These are phyloP conservation scores for Athalia circularis DNA, from an alignment of 2,888 invertebrate species.

Conservation along the genomic window DNA sequence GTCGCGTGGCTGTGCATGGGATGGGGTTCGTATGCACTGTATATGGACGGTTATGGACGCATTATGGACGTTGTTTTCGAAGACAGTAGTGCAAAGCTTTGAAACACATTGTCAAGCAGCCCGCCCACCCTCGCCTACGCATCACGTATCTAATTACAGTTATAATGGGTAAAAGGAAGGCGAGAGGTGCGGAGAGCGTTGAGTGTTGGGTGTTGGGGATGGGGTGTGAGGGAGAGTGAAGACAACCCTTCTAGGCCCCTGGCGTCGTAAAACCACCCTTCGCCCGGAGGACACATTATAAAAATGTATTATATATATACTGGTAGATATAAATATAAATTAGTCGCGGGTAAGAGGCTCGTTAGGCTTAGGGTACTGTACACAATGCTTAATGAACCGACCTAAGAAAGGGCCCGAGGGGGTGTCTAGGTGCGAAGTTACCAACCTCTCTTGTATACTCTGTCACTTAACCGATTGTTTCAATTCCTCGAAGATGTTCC, in stretches of 20 bases:
- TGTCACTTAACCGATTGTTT: slow-evolving; percentile 37
- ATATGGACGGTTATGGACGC: neutral
- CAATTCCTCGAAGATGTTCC: slow-evolving; percentile 1
- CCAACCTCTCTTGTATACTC: slow-evolving; percentile 35
- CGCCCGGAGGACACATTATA: slow-evolving; percentile 57
- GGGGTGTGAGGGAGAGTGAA: slow-evolving; percentile 18
- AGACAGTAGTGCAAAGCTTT: neutral
- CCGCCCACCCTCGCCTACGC: slow-evolving; percentile 37
- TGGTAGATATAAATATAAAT: slow-evolving; percentile 59
- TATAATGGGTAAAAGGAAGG: slow-evolving; percentile 48
- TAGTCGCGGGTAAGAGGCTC: slow-evolving; percentile 52
- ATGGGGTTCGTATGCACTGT: neutral
- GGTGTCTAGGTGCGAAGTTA: slow-evolving; percentile 39
- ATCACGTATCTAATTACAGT: slow-evolving; percentile 49
- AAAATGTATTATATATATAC: slow-evolving; percentile 58
- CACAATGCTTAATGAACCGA: slow-evolving; percentile 49
- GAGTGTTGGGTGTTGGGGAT: too few species aligned
- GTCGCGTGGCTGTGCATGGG: neutral
- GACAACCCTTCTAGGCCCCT: slow-evolving; percentile 50
- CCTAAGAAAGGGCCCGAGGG: slow-evolving; percentile 47
- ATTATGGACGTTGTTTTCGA: neutral
- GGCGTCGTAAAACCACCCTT: slow-evolving; percentile 49
- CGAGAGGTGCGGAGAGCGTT: slow-evolving; percentile 3
- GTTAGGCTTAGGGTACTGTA: slow-evolving; percentile 52
- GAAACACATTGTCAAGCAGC: slow-evolving; percentile 29